Evolutionary conservation across 2,888 invertebrate genomes (phyloP).

Genomic region (Enchytraeus crypticus): DNA sequence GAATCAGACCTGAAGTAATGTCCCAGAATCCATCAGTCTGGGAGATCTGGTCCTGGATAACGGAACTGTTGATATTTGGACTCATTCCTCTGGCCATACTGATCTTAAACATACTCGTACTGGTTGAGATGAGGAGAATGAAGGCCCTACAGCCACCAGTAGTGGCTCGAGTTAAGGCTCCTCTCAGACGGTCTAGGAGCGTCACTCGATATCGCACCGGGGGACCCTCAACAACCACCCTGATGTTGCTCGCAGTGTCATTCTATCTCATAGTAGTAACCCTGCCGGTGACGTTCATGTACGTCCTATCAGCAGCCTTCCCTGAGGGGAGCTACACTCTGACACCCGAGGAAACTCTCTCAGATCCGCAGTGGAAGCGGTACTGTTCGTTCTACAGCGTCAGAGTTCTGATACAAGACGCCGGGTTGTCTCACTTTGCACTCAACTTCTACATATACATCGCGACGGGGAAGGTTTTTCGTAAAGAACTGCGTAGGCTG

Average conservation of each 20-base stretch:
- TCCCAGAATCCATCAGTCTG: conserved; percentile 32
- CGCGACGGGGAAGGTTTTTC: conserved; percentile 43
- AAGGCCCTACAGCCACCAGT: neutral
- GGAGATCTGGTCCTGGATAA: conserved; percentile 41
- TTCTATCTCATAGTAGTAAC: conserved; percentile 42
- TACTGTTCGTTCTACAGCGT: conserved; percentile 35
- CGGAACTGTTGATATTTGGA: conserved; percentile 43
- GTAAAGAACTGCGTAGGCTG: conserved; percentile 37
- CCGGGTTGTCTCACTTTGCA: conserved; percentile 42
- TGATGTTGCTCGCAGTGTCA: conserved; percentile 42
- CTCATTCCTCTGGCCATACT: conserved; percentile 43
- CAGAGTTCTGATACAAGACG: conserved; percentile 35
- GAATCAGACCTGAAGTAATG: conserved; percentile 1
- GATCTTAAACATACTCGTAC: conserved; percentile 44
- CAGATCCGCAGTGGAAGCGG: conserved; percentile 34
- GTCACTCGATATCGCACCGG: conserved; percentile 11
- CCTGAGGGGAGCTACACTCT: conserved; percentile 20
- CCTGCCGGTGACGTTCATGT: conserved; percentile 37
- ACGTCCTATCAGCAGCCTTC: conserved; percentile 32
- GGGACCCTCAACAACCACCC: conserved; percentile 38
- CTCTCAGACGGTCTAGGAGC: neutral
- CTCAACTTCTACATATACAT: conserved; percentile 45
- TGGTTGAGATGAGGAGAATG: conserved; percentile 35
- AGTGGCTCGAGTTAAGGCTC: neutral
- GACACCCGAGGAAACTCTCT: conserved; percentile 29